Evolutionary conservation across 1,140 invertebrate species (phyloP).

Genomic region (Lerema accius): DNA sequence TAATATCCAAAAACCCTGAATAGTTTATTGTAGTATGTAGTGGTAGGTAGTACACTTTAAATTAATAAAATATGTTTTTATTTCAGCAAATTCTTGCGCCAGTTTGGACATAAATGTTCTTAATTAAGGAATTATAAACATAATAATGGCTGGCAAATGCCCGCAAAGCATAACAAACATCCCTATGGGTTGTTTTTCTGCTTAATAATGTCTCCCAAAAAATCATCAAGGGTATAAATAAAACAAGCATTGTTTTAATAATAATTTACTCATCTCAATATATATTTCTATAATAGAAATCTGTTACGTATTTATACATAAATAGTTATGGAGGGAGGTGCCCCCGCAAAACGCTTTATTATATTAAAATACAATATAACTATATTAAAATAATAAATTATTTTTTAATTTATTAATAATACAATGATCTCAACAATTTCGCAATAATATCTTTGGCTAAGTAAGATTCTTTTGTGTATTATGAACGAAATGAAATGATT

Average conservation of each 20-base stretch:
- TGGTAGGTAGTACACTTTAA: too few relatives aligned
- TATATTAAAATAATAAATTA: slow-evolving; percentile 57
- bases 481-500: slow-evolving; percentile 26
- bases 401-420: slow-evolving; percentile 54
- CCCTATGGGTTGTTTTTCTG: too few relatives aligned
- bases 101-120: too few relatives aligned
- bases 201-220: too few relatives aligned
- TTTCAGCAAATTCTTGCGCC: too few relatives aligned
- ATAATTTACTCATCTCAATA: slow-evolving; percentile 73
- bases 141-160: too few relatives aligned
- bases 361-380: slow-evolving; percentile 55
- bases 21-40: too few relatives aligned
- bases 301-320: slow-evolving; percentile 64
- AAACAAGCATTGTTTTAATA: slow-evolving; percentile 47
- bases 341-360: slow-evolving; percentile 42
- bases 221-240: slow-evolving; percentile 43
- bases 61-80: too few relatives aligned
- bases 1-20: too few relatives aligned
- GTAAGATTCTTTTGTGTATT: slow-evolving; percentile 41
- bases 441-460: slow-evolving; percentile 63
- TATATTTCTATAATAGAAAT: slow-evolving; percentile 73
- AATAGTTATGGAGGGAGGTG: slow-evolving; percentile 47
- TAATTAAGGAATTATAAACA: too few relatives aligned
- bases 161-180: too few relatives aligned
- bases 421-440: slow-evolving; percentile 53